Percentiles rank a stretch among this genome's conserved stretches.
Evolutionary conservation across 2,888 invertebrate genomes (phyloP).

Genomic region (Biston betularia): DNA sequence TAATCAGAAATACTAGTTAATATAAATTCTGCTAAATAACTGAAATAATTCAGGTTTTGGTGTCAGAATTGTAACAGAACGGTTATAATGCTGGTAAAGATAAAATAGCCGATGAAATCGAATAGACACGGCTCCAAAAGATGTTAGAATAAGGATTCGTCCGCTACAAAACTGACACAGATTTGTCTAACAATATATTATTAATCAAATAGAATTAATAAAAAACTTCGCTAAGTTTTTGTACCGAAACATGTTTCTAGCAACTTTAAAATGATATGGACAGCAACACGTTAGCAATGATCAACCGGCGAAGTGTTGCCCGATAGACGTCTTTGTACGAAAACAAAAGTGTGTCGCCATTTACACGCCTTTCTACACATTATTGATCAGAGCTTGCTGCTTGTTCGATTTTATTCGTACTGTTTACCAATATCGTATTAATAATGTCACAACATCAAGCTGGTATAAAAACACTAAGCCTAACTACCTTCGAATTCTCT

Average conservation of each 20-base stretch:
- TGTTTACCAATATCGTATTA: constrained; percentile 77
- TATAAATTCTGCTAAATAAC: constrained; percentile 85
- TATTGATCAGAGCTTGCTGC: constrained; percentile 79
- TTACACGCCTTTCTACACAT: constrained; percentile 78
- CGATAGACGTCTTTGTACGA: constrained; percentile 62
- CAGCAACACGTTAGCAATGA: constrained; percentile 83
- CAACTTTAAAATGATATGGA: constrained; percentile 84
- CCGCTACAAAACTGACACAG: constrained; percentile 72
- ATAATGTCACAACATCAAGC: constrained; percentile 86
- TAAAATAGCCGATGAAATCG: constrained; percentile 64
- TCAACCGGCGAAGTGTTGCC: constrained; percentile 66
- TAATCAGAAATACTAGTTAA: constrained; percentile 85
- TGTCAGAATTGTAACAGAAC: constrained; percentile 66
- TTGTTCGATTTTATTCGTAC: constrained; percentile 66
- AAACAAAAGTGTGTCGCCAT: constrained; percentile 56
- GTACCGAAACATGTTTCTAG: constrained; percentile 83
- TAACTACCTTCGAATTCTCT: constrained; percentile 86
- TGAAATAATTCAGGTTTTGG: constrained; percentile 78
- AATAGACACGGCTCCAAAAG: constrained; percentile 67
- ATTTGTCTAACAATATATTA: constrained; percentile 82
- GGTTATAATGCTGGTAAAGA: constrained; percentile 47
- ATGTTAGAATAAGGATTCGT: constrained; percentile 47
- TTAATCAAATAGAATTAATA: constrained; percentile 79
- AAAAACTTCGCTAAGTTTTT: constrained; percentile 80
- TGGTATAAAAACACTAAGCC: constrained; percentile 87